Conservation (phyloP, 2,888 invertebrate genomes). For the Thysanoteuthis rhombus region DNA sequence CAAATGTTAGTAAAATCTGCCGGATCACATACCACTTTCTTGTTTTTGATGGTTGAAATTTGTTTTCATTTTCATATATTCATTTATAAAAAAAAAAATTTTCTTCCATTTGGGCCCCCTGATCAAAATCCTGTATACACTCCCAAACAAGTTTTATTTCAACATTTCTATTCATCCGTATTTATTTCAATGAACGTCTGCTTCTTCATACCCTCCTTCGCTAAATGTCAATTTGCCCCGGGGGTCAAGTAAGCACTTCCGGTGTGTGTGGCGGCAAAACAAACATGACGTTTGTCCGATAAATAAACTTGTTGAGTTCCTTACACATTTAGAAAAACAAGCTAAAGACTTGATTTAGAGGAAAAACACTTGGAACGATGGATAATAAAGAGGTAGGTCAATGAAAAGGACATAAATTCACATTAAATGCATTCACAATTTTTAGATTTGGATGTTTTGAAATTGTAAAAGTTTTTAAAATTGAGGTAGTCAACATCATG, state of each 20-base stretch:
- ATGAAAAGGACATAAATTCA: neutral
- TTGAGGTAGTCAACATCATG: too few relatives aligned
- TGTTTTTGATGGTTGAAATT: too few relatives aligned
- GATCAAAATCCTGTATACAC: too few relatives aligned
- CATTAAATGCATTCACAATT: neutral
- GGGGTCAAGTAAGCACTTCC: neutral
- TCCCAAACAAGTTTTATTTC: too few relatives aligned
- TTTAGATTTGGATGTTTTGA: too few relatives aligned
- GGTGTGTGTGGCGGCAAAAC: neutral
- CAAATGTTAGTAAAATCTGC: too few relatives aligned
- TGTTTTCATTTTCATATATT: too few relatives aligned
- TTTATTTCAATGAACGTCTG: neutral
- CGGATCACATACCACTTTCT: too few relatives aligned
- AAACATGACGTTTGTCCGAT: neutral
- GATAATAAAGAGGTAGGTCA: neutral
- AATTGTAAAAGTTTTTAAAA: neutral
- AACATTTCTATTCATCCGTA: neutral
- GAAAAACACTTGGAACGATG: neutral
- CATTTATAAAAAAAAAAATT: too few relatives aligned
- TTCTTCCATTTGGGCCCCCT: too few relatives aligned
- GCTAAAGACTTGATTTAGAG: neutral
- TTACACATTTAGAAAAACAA: neutral
- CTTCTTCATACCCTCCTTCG: neutral
- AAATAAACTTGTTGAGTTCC: neutral
- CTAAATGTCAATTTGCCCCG: neutral